Percentiles rank a stretch among this genome's conserved stretches.
Evolutionary conservation across 2,113 vertebrate species (phyloP).

Genomic region (Caracal caracal): DNA sequence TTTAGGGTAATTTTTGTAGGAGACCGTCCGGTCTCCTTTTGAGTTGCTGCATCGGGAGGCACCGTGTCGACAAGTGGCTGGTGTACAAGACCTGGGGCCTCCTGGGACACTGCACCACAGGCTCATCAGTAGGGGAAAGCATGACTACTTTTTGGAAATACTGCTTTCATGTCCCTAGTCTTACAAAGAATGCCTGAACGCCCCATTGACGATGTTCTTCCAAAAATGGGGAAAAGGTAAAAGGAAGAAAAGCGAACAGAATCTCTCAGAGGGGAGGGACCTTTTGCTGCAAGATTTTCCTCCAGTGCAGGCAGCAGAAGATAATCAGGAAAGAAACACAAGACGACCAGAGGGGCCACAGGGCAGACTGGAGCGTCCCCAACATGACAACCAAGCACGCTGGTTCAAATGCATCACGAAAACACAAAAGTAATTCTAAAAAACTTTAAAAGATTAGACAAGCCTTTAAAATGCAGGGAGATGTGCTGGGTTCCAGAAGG

Average conservation of each 20-base stretch:
- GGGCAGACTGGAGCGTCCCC: not conserved
- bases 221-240: not conserved
- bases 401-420: not conserved
- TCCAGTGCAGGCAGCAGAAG: not conserved
- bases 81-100: rapidly evolving
- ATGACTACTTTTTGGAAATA: rapidly evolving
- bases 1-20: not conserved
- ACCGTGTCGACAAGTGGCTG: rapidly evolving
- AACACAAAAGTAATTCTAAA: not conserved
- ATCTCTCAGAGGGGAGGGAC: not conserved
- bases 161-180: rapidly evolving
- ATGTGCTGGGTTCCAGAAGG: not conserved
- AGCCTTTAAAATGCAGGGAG: not conserved
- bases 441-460: not conserved
- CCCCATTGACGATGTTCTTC: not conserved
- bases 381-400: rapidly evolving
- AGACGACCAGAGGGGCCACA: rapidly evolving
- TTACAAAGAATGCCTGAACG: not conserved
- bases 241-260: not conserved
- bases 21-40: rapidly evolving
- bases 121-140: rapidly evolving
- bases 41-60: not conserved
- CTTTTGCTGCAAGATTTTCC: rapidly evolving
- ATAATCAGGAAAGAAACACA: not conserved
- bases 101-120: rapidly evolving